Evolutionary conservation across 1,140 invertebrate genomes (phyloP).

Genomic region (Dendroctonus ponderosae): DNA sequence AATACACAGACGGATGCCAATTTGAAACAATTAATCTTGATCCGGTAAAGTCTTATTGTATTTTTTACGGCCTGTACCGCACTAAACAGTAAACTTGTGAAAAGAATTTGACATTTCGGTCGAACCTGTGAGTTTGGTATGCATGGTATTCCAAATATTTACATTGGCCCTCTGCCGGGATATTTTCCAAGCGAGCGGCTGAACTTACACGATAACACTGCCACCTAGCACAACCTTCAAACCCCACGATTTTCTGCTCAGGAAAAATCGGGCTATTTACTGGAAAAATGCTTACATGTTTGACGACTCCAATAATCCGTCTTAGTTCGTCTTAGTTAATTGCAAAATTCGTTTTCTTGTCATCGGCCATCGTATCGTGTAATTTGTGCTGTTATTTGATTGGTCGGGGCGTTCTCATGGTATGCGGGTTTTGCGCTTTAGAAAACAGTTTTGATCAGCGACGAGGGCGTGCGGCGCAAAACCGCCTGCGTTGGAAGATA

Average conservation of each 20-base stretch:
- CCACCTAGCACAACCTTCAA: not conserved
- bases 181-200: slow-evolving; percentile 41
- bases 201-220: slow-evolving; percentile 31
- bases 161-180: slow-evolving; percentile 47
- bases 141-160: slow-evolving; percentile 52
- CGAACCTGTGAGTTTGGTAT: slow-evolving; percentile 52
- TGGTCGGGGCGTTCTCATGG: slow-evolving; percentile 38
- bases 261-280: too few relatives aligned
- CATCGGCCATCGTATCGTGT: slow-evolving; percentile 28
- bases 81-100: slow-evolving; percentile 50
- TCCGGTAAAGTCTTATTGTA: slow-evolving; percentile 29
- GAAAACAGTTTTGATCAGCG: slow-evolving; percentile 36
- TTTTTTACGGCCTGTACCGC: slow-evolving; percentile 43
- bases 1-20: not conserved
- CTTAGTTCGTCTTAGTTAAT: not conserved
- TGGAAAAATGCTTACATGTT: not conserved
- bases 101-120: slow-evolving; percentile 54
- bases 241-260: not conserved
- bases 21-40: slow-evolving; percentile 4
- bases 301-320: not conserved
- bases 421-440: slow-evolving; percentile 33
- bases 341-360: too few relatives aligned
- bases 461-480: not conserved
- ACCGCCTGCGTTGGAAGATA: not conserved
- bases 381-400: slow-evolving; percentile 30